These are phyloP conservation scores for Echinarachnius parma DNA, from an alignment of 53 echinoderm and acorn worm species.

Conservation along the genomic window DNA sequence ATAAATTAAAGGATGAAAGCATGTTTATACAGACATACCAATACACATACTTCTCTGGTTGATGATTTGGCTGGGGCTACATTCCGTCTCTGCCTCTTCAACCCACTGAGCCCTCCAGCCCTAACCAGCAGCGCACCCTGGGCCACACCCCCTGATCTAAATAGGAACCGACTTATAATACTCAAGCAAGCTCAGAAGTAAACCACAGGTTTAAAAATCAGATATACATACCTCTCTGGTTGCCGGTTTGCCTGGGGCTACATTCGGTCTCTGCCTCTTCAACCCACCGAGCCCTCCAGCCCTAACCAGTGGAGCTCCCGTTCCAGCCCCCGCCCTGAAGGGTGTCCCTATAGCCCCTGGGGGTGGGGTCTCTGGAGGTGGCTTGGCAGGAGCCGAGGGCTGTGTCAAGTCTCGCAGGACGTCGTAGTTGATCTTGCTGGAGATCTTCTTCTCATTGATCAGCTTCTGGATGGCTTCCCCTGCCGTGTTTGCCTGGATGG, in stretches of 20 bases:
- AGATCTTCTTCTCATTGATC: conserved; percentile 90
- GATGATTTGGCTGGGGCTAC: too few species aligned
- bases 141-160: too few species aligned
- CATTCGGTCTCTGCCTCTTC: conserved; percentile 25
- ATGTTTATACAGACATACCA: too few species aligned
- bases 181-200: too few species aligned
- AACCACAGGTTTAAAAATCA: too few species aligned
- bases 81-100: too few species aligned
- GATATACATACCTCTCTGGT: conserved; percentile 2
- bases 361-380: neutral
- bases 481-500: conserved; percentile 84
- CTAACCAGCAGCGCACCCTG: too few species aligned
- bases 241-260: neutral
- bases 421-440: conserved; percentile 96
- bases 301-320: conserved; percentile 1
- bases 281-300: conserved; percentile 10
- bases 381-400: conserved; percentile 8
- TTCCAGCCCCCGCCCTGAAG: conserved; percentile 4
- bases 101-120: too few species aligned
- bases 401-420: conserved; percentile 73
- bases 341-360: neutral
- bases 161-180: too few species aligned
- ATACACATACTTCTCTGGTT: too few species aligned
- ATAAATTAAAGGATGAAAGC: too few species aligned
- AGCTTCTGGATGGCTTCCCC: conserved; percentile 97